Percentiles rank a stretch among this genome's conserved stretches.
Conservation (phyloP, 2,113 vertebrate species). For the Galeopterus variegatus region DNA sequence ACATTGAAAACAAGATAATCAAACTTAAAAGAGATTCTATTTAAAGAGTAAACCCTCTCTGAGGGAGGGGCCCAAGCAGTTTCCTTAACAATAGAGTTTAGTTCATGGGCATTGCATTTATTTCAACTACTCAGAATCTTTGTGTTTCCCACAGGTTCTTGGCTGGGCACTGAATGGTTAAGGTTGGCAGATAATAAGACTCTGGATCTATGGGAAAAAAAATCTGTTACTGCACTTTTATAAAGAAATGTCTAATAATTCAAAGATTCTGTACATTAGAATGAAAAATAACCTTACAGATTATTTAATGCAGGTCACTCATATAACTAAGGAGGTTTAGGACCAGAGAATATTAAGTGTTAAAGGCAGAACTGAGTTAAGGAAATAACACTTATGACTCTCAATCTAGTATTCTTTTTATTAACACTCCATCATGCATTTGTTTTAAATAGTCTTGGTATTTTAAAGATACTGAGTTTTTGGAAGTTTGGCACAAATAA, state of each 20-base stretch:
- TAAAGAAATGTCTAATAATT: slow-evolving; percentile 35
- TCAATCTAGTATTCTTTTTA: neutral
- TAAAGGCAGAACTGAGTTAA: slow-evolving; percentile 18
- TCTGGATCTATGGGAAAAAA: neutral
- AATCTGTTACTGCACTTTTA: neutral
- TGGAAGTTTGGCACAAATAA: neutral
- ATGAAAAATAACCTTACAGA: slow-evolving; percentile 5
- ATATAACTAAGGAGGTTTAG: neutral
- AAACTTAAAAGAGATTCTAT: slow-evolving; percentile 69
- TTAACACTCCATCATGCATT: neutral
- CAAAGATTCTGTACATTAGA: neutral
- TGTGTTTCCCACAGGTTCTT: slow-evolving; percentile 29
- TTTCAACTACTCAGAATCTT: slow-evolving; percentile 55
- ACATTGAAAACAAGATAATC: slow-evolving; percentile 67
- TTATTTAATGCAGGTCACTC: slow-evolving; percentile 17
- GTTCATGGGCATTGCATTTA: slow-evolving; percentile 55
- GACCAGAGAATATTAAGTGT: neutral
- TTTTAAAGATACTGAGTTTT: slow-evolving; percentile 38
- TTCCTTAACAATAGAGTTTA: slow-evolving; percentile 57
- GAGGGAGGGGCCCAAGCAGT: neutral
- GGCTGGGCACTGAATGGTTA: neutral
- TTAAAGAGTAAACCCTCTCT: slow-evolving; percentile 63
- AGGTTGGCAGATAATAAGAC: slow-evolving; percentile 4
- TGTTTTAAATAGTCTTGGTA: neutral
- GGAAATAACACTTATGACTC: neutral